Base-by-base conservation (phyloP, 2,797 vertebrate species). In the Acanthornis magna region DNA sequence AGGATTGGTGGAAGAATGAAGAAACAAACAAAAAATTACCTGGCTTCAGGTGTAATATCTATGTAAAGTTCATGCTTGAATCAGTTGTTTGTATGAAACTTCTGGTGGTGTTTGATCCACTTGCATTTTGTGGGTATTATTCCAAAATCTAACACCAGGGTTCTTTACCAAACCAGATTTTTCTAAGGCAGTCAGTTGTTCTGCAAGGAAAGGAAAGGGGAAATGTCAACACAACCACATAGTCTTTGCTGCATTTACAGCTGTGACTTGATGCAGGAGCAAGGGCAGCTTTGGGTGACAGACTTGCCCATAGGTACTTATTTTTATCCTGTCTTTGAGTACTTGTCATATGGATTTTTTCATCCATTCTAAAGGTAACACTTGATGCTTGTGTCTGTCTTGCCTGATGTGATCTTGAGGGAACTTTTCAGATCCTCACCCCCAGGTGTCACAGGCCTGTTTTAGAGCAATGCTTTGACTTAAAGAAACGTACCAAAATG, bases 401-500 rank as follows among this genome's bases (percentile, higher is more conserved):
- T 38, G 38, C 38, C 38, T 38, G 38, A 9, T 38, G 38, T 38
- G 10, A 38, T 38, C 38, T 38, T 38, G 38, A 38, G 38, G 38
- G 38, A 38, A 9, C 11, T 13, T 38, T 38, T 38, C 38, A 38
- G 38, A 38, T 38, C 38, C 38, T 38, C 38, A 38, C 38, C 38
- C 36, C 38, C 38, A 38, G 38, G 38, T 38, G 38, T 38, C 38
- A 38, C 38, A 38, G 38, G 38, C 38, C 38, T 38, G 38, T 38
- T 38, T 38, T 38, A 38, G 38, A 38, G 38, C 38, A 38, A 13
- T 38, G 38, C 38, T 38, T 38, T 38, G 38, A 38, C 38, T 38
- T 38, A 38, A 38, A 38, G 38, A 62, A 91, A 83, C 47, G 74
- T 61, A 63, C 68, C 63, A 94, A 96, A 95, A 95, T 67, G 74